Percentiles rank a stretch among this genome's conserved stretches.
Conservation (phyloP, 1,140 invertebrate genomes). For the Manduca sexta region DNA sequence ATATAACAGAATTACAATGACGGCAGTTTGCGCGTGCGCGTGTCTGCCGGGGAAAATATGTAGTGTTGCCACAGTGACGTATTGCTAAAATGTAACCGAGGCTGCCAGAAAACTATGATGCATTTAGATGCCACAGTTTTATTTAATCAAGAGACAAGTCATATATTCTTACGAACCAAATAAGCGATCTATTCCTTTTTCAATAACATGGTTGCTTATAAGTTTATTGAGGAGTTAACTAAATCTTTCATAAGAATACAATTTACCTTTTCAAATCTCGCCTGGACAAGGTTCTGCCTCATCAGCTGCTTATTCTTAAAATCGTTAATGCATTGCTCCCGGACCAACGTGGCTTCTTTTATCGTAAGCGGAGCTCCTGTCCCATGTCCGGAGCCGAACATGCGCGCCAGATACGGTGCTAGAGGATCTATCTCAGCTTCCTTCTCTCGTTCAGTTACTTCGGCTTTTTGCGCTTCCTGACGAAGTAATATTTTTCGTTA, state of each 20-base stretch:
- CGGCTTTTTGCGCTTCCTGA: slow-evolving; percentile 52
- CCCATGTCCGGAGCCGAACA: slow-evolving; percentile 51
- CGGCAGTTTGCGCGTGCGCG: too few species aligned
- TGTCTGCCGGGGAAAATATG: too few species aligned
- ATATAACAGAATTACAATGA: too few species aligned
- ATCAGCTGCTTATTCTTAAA: slow-evolving; percentile 57
- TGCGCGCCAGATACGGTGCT: slow-evolving; percentile 60
- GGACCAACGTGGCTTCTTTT: slow-evolving; percentile 46
- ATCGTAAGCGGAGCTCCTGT: slow-evolving; percentile 29
- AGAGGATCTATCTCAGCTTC: slow-evolving; percentile 66
- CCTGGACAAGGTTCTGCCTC: slow-evolving; percentile 58
- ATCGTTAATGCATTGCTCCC: slow-evolving; percentile 67
- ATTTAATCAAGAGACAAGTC: too few species aligned
- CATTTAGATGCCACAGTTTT: too few species aligned
- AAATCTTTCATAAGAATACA: not conserved
- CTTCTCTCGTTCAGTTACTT: slow-evolving; percentile 63
- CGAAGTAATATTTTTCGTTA: too few species aligned
- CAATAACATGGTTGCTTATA: too few species aligned
- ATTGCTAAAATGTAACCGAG: too few species aligned
- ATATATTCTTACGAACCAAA: too few species aligned
- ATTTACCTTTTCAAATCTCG: slow-evolving; percentile 62
- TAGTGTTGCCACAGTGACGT: too few species aligned
- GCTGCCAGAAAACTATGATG: too few species aligned
- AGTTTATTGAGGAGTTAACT: not conserved
- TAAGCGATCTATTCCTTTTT: too few species aligned